Evolutionary conservation across 2,797 vertebrate genomes (phyloP).

Genomic region (Sebastes elongatus): DNA sequence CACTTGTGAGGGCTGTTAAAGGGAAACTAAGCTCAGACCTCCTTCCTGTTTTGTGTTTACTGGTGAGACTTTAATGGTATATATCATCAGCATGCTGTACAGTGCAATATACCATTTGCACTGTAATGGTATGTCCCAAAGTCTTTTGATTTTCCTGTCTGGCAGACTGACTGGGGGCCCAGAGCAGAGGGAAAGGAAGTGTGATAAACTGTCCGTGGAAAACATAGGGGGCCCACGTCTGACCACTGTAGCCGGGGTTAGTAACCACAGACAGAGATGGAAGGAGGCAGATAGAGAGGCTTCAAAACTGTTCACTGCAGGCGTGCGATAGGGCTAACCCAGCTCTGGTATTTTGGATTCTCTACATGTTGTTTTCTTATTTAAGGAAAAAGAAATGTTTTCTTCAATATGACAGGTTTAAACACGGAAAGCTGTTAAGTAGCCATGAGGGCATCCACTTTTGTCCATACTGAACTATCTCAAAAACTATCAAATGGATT

Average conservation of each 20-base stretch:
- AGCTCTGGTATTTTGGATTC: background rate
- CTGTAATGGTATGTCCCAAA: conserved; percentile 41
- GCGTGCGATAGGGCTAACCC: background rate
- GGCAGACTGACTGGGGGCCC: conserved; percentile 42
- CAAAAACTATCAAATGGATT: background rate
- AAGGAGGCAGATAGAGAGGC: conserved; percentile 47
- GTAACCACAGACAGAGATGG: conserved; percentile 64
- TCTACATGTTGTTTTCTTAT: background rate
- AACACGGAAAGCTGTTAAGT: background rate
- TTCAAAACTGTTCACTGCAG: conserved; percentile 17
- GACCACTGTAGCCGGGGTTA: conserved; percentile 44
- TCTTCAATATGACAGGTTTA: background rate
- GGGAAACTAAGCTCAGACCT: conserved; percentile 8
- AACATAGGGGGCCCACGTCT: conserved; percentile 52
- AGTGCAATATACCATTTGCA: conserved; percentile 39
- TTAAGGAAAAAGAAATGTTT: background rate
- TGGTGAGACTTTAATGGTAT: conserved; percentile 15
- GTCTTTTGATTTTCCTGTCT: conserved; percentile 68
- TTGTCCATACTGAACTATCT: background rate
- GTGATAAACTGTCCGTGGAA: conserved; percentile 68
- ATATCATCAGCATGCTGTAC: conserved; percentile 41
- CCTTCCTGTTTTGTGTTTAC: conserved; percentile 35
- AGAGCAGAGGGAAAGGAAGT: conserved; percentile 63
- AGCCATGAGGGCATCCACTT: background rate
- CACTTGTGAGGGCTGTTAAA: conserved; percentile 10